phyloP scores from a whole-genome alignment of 2,797 vertebrate species.

The Rhinella marina region DNA sequence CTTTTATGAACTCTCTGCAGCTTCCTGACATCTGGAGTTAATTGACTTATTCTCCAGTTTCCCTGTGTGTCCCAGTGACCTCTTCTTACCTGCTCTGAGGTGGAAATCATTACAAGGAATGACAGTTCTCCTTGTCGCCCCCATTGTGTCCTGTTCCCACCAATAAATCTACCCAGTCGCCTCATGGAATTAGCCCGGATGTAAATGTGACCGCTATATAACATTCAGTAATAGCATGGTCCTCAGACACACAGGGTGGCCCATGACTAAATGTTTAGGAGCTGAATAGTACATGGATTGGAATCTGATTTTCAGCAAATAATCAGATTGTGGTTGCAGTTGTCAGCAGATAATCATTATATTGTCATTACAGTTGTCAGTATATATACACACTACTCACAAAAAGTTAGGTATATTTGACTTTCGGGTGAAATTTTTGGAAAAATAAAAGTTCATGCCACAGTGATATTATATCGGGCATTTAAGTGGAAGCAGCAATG shows the following conservation, averaged over 20 bases:
- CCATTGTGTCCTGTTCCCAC: constrained; percentile 5
- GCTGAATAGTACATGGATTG: background rate
- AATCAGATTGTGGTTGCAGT: background rate
- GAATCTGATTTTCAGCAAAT: background rate
- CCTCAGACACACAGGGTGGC: background rate
- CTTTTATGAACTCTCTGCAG: constrained; percentile 64
- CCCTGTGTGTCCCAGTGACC: constrained; percentile 57
- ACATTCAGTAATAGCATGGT: background rate
- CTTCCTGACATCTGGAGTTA: constrained; percentile 73
- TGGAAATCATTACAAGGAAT: constrained; percentile 39
- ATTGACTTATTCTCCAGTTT: constrained; percentile 59
- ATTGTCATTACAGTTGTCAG: background rate
- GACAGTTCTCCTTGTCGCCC: constrained; percentile 34
- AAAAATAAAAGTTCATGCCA: too few relatives aligned
- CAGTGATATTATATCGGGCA: too few relatives aligned
- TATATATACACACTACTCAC: too few relatives aligned
- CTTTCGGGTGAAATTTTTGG: too few relatives aligned
- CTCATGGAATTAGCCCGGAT: constrained; percentile 27
- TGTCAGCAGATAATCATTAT: background rate
- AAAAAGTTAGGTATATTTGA: too few relatives aligned
- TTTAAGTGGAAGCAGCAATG: too few relatives aligned
- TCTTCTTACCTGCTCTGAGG: constrained; percentile 69
- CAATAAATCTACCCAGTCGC: constrained; percentile 21
- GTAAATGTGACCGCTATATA: background rate
- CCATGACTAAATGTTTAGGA: background rate